These are phyloP conservation scores for Pseudolycoriella hygida DNA, from an alignment of 2,888 invertebrate species.

Conservation along the genomic window DNA sequence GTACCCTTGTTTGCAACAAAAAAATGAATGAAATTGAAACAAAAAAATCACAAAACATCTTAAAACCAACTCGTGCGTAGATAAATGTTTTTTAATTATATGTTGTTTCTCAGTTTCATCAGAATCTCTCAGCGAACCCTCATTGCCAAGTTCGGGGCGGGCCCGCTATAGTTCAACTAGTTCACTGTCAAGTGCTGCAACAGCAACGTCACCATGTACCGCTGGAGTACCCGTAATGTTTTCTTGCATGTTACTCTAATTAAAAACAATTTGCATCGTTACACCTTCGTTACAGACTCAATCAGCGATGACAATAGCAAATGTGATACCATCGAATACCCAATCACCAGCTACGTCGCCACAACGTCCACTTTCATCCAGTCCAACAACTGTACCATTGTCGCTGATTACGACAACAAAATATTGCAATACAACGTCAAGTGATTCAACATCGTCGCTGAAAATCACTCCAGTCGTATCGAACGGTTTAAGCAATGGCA, in stretches of 20 bases:
- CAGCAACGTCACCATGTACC: slow-evolving; percentile 29
- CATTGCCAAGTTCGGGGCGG: slow-evolving; percentile 22
- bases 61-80: too few species aligned
- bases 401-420: neutral
- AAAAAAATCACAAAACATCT: too few species aligned
- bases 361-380: slow-evolving; percentile 1
- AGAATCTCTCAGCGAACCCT: slow-evolving; percentile 21
- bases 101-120: slow-evolving; percentile 6
- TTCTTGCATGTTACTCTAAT: too few species aligned
- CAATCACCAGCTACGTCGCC: slow-evolving; percentile 6
- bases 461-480: slow-evolving; percentile 2
- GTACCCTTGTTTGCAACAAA: too few species aligned
- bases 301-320: slow-evolving; percentile 23
- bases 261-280: too few species aligned
- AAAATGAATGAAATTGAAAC: too few species aligned
- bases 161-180: slow-evolving; percentile 32
- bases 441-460: slow-evolving; percentile 1
- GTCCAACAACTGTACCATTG: slow-evolving; percentile 1
- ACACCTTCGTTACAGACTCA: slow-evolving; percentile 15
- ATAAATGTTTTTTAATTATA: too few species aligned
- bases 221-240: slow-evolving; percentile 6
- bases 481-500: slow-evolving; percentile 5
- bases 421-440: neutral
- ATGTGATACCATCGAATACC: slow-evolving; percentile 19
- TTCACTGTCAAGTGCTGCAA: slow-evolving; percentile 31